Evolutionary conservation across 2,113 vertebrate species (phyloP), one percentile per base, ranked within the genome.

Genomic region (Barbus barbus): DNA sequence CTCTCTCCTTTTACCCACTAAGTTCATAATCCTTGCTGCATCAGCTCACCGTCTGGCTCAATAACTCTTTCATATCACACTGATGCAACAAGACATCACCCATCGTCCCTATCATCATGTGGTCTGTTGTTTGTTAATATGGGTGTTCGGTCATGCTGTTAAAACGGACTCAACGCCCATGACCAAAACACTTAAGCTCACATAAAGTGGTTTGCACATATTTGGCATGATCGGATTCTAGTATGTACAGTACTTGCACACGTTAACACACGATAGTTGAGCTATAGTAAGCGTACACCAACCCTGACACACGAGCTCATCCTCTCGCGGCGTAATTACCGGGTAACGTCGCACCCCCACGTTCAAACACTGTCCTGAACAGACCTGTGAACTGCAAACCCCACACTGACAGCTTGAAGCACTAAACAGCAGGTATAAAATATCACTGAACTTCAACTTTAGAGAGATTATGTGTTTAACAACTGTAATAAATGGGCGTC

Each of bases 21-120:
- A 36, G 75, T 31, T 20, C 8, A 24, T 24, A n/a, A 78, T 31
- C 33, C 48, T 38, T 31, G 53, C 33, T 31, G 53, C 33, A 67
- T 78, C 75, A 78, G 24, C 75, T 84, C 56, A 18, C 2, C 1
- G 0, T 36, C 16, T 67, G 74, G 9, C 31, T 48, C 61, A 56
- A 65, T 26, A 11, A 11, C 36, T 16, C 48, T 13, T 69, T 75
- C 51, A 5, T 36, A 67, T 28, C 11, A 60, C 31, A 20, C 56
- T 24, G 87, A 84, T 80, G 88, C 82, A 91, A 92, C 88, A 86
- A 67, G 85, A 92, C 90, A 90, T 91, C 77, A 9, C 51, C 5
- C 4, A 9, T 75, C 22, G 9, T n/a, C 76, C 41, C 65, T 82
- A 38, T 5, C 51, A 33, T 36, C 77, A 61, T 44, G 36, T 38